Percentiles rank a stretch among this genome's conserved stretches.
Evolutionary conservation across 2,113 vertebrate species (phyloP).

Genomic region (Camelus dromedarius): DNA sequence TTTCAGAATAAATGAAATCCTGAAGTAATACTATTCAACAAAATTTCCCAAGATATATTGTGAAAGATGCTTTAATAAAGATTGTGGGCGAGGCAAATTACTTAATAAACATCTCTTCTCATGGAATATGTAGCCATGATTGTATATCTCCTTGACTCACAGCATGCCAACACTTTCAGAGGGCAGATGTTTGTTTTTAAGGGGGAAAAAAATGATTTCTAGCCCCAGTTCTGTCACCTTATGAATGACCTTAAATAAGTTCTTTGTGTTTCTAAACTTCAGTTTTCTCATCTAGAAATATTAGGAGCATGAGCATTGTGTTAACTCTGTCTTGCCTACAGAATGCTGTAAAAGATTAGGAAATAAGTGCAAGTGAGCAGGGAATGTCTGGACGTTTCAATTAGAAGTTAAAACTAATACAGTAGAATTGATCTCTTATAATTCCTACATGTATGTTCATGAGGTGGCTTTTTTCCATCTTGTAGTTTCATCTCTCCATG

Average conservation of each 20-base stretch:
- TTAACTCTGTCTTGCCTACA: neutral
- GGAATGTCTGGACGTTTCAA: neutral
- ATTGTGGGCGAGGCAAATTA: neutral
- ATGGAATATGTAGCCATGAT: neutral
- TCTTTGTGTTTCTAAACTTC: neutral
- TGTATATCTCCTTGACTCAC: neutral
- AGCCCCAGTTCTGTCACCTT: neutral
- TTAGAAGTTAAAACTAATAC: neutral
- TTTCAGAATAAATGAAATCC: neutral
- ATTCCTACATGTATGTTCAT: neutral
- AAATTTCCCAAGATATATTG: neutral
- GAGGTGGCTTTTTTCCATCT: neutral
- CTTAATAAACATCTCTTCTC: neutral
- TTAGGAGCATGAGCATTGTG: neutral
- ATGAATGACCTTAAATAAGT: neutral
- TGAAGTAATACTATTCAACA: neutral
- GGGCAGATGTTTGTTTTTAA: neutral
- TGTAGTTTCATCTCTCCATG: conserved; percentile 27
- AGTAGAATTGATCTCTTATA: neutral
- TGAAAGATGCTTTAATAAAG: neutral
- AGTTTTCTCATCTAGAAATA: neutral
- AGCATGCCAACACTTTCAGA: neutral
- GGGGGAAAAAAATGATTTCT: neutral
- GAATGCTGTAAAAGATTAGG: neutral
- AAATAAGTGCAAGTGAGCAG: neutral